Evolutionary conservation across 1,140 invertebrate genomes (phyloP).

Genomic region (Drosophila setifemur): DNA sequence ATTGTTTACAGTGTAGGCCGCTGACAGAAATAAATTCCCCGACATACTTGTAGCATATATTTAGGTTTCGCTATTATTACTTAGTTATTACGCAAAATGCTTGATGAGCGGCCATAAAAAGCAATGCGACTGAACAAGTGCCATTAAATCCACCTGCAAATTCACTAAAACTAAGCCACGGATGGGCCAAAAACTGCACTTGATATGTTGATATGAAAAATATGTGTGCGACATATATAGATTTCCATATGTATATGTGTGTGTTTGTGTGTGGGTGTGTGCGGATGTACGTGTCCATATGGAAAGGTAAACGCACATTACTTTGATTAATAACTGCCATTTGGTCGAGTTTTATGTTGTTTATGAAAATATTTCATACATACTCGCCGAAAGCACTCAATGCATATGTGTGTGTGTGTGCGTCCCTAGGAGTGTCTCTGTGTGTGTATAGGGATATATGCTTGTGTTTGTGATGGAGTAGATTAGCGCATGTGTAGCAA

Average conservation of each 20-base stretch:
- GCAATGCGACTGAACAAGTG: slow-evolving; percentile 48
- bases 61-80: slow-evolving; percentile 59
- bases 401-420: slow-evolving; percentile 11
- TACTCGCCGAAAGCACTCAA: slow-evolving; percentile 17
- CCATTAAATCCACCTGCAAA: slow-evolving; percentile 75
- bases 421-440: neutral
- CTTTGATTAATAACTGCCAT: slow-evolving; percentile 81
- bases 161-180: slow-evolving; percentile 59
- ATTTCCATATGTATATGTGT: slow-evolving; percentile 1
- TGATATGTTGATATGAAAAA: slow-evolving; percentile 72
- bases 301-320: slow-evolving; percentile 62
- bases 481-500: slow-evolving; percentile 73
- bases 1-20: slow-evolving; percentile 23
- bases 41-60: slow-evolving; percentile 33
- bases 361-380: slow-evolving; percentile 81
- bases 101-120: slow-evolving; percentile 50
- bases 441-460: neutral
- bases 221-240: slow-evolving; percentile 28
- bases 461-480: slow-evolving; percentile 45
- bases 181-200: slow-evolving; percentile 55
- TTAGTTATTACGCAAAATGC: slow-evolving; percentile 50
- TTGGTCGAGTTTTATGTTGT: slow-evolving; percentile 80
- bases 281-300: slow-evolving; percentile 7
- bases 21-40: slow-evolving; percentile 28
- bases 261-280: neutral